A percentile compares a stretch with the other conserved stretches of the same genome.
These are phyloP conservation scores for Drosophila rubida DNA, from an alignment of 2,888 invertebrate species.

Conservation along the genomic window DNA sequence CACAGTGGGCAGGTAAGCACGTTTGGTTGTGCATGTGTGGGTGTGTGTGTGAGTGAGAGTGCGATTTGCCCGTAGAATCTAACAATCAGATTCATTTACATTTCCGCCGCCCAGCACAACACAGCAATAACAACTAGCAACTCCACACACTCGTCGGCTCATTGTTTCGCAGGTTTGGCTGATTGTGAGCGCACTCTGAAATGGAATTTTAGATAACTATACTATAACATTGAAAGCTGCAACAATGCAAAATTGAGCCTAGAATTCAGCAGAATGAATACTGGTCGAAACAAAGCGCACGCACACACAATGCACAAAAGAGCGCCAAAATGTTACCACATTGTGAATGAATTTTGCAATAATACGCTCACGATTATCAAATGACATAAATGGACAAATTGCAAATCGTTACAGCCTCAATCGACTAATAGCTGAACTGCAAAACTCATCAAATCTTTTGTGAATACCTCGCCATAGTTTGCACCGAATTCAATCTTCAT, in stretches of 20 bases:
- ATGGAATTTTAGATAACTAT: conserved; percentile 49
- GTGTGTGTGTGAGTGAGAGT: conserved; percentile 17
- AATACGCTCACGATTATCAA: conserved; percentile 4
- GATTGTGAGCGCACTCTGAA: conserved; percentile 33
- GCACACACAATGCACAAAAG: conserved; percentile 1
- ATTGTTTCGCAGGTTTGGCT: conserved; percentile 39
- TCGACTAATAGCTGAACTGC: neutral
- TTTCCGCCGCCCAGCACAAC: conserved; percentile 60
- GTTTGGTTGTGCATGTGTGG: conserved; percentile 7
- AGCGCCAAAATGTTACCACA: neutral
- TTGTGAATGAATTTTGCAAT: conserved; percentile 11
- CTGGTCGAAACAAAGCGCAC: too few species aligned
- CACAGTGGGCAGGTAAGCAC: conserved; percentile 10
- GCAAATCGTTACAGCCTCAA: neutral
- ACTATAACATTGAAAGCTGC: conserved; percentile 36
- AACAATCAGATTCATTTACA: conserved; percentile 65
- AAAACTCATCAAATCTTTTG: neutral
- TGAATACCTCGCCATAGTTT: neutral
- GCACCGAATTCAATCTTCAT: neutral
- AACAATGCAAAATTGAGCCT: conserved; percentile 31
- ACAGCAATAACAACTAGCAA: conserved; percentile 31
- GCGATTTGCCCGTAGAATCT: conserved; percentile 49
- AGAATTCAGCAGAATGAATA: conserved; percentile 19
- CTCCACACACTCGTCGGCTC: conserved; percentile 18
- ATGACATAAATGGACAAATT: conserved; percentile 1